A percentile compares a stretch with the other conserved stretches of the same genome.
phyloP scores from a whole-genome alignment of 2,113 vertebrate species.

The Phaetusa simplex region DNA sequence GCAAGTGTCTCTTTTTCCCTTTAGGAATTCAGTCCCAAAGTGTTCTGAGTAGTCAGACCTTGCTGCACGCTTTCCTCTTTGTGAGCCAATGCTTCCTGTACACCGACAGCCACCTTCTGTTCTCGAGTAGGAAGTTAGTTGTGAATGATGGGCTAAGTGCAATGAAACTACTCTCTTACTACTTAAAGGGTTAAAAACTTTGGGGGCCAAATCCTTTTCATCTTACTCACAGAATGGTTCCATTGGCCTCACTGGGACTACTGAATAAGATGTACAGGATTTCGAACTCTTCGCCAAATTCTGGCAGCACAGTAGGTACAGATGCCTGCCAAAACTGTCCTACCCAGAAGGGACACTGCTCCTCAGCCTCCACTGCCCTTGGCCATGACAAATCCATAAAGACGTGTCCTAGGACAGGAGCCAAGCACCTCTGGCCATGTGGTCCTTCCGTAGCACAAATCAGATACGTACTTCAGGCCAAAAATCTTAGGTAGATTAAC shows the following conservation, averaged over 20 bases:
- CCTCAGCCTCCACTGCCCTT: neutral
- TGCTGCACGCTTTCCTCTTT: neutral
- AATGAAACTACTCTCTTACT: constrained; percentile 43
- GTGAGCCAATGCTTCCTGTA: neutral
- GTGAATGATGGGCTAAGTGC: constrained; percentile 45
- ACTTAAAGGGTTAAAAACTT: constrained; percentile 56
- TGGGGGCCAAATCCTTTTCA: constrained; percentile 58
- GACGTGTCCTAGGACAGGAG: neutral
- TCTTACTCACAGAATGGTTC: constrained; percentile 28
- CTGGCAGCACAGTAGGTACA: neutral
- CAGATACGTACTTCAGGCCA: neutral
- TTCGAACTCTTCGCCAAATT: constrained; percentile 42
- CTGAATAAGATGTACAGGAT: constrained; percentile 52
- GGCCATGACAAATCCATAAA: neutral
- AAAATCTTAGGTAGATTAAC: neutral
- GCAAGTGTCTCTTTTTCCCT: neutral
- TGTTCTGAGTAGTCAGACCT: neutral
- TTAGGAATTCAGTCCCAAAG: neutral
- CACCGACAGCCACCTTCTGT: neutral
- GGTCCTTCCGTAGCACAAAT: neutral
- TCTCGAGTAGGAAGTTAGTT: constrained; percentile 17
- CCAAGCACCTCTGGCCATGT: neutral
- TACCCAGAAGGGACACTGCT: neutral
- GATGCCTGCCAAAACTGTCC: neutral
- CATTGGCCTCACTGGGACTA: neutral